These are phyloP conservation scores for Pelobates cultripes DNA, from an alignment of 2,797 vertebrate species.

Conservation along the genomic window DNA sequence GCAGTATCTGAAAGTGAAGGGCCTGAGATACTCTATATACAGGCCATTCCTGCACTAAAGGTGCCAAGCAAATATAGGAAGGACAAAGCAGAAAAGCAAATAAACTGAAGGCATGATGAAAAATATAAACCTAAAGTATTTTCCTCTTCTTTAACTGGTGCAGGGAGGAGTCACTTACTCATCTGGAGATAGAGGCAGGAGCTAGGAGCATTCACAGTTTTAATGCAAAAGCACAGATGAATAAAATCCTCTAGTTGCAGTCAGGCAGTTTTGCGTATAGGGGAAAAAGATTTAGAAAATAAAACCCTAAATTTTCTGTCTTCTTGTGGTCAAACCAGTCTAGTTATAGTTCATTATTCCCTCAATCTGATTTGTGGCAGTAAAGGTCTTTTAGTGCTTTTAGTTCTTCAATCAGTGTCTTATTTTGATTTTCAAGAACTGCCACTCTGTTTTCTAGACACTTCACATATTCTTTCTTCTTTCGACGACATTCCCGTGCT, in stretches of 20 bases:
- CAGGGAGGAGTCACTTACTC: constrained; percentile 65
- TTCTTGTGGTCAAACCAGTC: constrained; percentile 78
- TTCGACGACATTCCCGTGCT: constrained; percentile 95
- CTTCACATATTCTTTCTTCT: constrained; percentile 99
- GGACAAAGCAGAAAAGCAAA: constrained; percentile 22
- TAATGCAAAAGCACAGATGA: constrained; percentile 81
- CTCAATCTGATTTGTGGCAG: constrained; percentile 97
- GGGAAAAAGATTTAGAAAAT: constrained; percentile 78
- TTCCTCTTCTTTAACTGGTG: constrained; percentile 68
- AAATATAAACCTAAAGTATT: constrained; percentile 40
- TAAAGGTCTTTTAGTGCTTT: constrained; percentile 99
- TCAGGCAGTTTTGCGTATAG: constrained; percentile 82
- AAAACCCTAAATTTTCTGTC: constrained; percentile 72
- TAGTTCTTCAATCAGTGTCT: constrained; percentile 98
- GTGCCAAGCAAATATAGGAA: constrained; percentile 23
- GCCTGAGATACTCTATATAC: constrained; percentile 25
- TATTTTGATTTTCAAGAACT: constrained; percentile 99
- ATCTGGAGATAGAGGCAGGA: constrained; percentile 74
- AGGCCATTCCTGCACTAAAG: constrained; percentile 26
- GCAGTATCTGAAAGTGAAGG: constrained; percentile 3
- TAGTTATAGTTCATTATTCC: constrained; percentile 77
- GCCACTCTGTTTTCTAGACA: constrained; percentile 99
- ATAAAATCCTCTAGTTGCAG: constrained; percentile 78
- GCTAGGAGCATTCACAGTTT: constrained; percentile 80
- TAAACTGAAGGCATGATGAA: constrained; percentile 23